Conservation (phyloP, 2,797 vertebrate species). For the Sciurus carolinensis region DNA sequence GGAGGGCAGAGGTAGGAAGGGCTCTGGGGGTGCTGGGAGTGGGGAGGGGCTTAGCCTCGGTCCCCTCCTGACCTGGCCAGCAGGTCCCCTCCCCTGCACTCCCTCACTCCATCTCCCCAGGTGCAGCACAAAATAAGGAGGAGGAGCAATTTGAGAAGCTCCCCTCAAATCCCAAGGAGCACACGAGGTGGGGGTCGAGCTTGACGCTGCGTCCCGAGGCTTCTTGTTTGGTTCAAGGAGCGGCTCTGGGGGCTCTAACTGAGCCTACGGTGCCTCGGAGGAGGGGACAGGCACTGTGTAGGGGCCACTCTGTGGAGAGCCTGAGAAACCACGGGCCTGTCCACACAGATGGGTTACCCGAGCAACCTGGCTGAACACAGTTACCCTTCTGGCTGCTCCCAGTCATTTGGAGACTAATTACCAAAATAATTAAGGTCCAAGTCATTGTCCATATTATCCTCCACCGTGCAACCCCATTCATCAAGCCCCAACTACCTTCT, state of each 20-base stretch:
- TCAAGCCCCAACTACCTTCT: not conserved
- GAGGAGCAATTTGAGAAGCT: not conserved
- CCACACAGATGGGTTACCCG: not conserved
- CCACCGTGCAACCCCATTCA: not conserved
- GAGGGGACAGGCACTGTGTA: not conserved
- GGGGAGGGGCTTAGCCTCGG: not conserved
- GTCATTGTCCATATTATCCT: slow-evolving; percentile 18
- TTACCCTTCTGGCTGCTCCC: not conserved
- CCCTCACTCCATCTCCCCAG: not conserved
- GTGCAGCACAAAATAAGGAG: not conserved
- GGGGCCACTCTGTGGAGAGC: not conserved
- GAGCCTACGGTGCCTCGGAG: not conserved
- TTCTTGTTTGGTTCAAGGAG: not conserved
- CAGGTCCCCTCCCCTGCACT: not conserved
- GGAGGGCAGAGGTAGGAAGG: not conserved
- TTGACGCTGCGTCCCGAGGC: not conserved
- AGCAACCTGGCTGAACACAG: not conserved
- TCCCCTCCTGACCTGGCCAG: not conserved
- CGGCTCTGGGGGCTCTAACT: not conserved
- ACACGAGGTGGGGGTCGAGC: not conserved
- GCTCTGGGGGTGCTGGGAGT: not conserved
- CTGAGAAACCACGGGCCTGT: not conserved
- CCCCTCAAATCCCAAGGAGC: not conserved
- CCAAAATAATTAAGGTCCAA: slow-evolving; percentile 2
- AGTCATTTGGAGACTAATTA: slow-evolving; percentile 40